Base-by-base conservation (phyloP, 2,888 invertebrate genomes). In the Diloba caeruleocephala region DNA sequence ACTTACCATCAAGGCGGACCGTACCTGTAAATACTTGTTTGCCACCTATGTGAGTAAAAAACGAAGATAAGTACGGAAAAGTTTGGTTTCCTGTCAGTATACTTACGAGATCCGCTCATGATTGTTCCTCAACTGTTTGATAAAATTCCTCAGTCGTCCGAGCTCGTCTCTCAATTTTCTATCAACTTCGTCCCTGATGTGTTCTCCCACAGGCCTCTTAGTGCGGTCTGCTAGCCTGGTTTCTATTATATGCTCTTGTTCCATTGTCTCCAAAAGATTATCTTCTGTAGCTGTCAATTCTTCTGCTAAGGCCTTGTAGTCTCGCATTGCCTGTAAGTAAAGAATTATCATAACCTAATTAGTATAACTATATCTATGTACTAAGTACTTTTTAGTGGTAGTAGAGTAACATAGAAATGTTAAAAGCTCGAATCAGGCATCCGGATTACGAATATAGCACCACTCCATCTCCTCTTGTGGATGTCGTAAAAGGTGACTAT, bases 141-240 rank as follows among this genome's bases (percentile, higher is more conserved):
- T 88, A 6, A 95, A 95, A 58, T 94, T 92, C 59, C 93, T 88
- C 29, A 96, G 79, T 67, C 95, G 94, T 7, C 90, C 75, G 7
- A 95, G 94, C 85, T 96, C 96, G 17, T 95, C 94, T 60, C 92
- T 94, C 34, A 96, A 85, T 10, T 95, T 95, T 9, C 87, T 84
- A 71, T 96, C 95, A 0, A 95, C 94, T 44, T 96, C 95, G 71
- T 97, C 96, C 25, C 92, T 92, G 5, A 95, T 96, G 19, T 95
- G 81, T 79, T 97, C 97, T 13, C 94, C 94, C 3, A 94, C 94
- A 3, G 96, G 95, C 46, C 96, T 93, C 71, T 94, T 94, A 2
- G 94, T 92, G 23, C 96, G 94, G 80, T 96, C 96, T 70, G 96
- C 96, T 39, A 97, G 86, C 63, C 97, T 94, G 0, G 96, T 96